Conservation (phyloP, 1,140 invertebrate species). For the Glossosoma conforme region DNA sequence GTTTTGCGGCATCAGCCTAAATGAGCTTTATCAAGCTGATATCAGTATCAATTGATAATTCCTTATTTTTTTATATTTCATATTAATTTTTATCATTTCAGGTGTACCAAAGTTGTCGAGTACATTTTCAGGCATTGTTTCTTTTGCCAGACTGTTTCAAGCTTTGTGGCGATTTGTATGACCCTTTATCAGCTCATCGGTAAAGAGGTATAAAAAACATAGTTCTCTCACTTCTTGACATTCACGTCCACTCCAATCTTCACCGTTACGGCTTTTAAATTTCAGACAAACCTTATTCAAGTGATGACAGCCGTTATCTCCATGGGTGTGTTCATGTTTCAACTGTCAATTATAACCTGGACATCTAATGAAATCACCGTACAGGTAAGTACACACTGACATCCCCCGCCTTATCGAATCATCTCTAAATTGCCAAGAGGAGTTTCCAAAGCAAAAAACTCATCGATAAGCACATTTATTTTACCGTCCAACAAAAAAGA, state of each 20-base stretch:
- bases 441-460: too few species aligned
- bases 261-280: too few species aligned
- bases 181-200: neutral
- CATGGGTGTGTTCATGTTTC: neutral
- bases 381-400: neutral
- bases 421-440: too few species aligned
- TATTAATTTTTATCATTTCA: neutral
- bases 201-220: neutral
- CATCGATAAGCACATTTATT: too few species aligned
- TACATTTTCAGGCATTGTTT: neutral
- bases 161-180: neutral
- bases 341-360: constrained; percentile 1
- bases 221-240: neutral
- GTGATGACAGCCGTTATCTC: neutral
- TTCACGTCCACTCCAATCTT: neutral
- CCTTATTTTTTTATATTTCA: neutral
- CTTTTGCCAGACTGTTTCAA: neutral
- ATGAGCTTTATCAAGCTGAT: too few species aligned
- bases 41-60: too few species aligned
- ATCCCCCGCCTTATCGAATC: too few species aligned
- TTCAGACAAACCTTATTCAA: neutral
- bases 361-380: neutral
- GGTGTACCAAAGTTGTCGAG: neutral
- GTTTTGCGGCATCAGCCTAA: too few species aligned
- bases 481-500: too few species aligned